Evolutionary conservation across 2,797 vertebrate genomes (phyloP).

Genomic region (Lutjanus argentimaculatus): DNA sequence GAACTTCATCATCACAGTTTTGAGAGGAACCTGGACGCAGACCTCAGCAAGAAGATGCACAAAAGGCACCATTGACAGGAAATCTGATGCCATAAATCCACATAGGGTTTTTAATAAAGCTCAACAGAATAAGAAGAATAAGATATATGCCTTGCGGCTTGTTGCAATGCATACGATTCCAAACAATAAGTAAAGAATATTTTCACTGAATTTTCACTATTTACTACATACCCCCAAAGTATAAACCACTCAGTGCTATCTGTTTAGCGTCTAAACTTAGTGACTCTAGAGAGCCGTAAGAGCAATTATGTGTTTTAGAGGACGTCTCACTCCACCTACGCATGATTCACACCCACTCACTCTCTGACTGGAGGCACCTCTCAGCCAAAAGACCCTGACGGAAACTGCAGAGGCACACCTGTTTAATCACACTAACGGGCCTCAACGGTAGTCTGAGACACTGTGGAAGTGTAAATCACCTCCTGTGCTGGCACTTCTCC

Average conservation of each 20-base stretch:
- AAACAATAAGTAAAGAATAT: not conserved
- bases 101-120: no score
- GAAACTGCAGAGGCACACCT: slow-evolving; percentile 27
- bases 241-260: not conserved
- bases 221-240: not conserved
- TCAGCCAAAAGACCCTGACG: slow-evolving; percentile 10
- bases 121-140: no score
- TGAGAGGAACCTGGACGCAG: no score
- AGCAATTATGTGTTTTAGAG: slow-evolving; percentile 36
- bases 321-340: slow-evolving; percentile 45
- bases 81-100: no score
- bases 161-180: no score
- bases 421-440: slow-evolving; percentile 31
- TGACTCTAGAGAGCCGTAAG: not conserved
- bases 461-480: slow-evolving; percentile 33
- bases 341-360: slow-evolving; percentile 41
- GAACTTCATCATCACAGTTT: not conserved
- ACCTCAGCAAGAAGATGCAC: no score
- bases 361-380: slow-evolving; percentile 25
- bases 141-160: no score
- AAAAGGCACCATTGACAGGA: no score
- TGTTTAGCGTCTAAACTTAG: slow-evolving; percentile 27
- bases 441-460: slow-evolving; percentile 31
- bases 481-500: slow-evolving; percentile 37
- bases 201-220: not conserved